A percentile compares a stretch with the other conserved stretches of the same genome.
Evolutionary conservation across 2,113 vertebrate species (phyloP).

Genomic region (Megatriorchis doriae): DNA sequence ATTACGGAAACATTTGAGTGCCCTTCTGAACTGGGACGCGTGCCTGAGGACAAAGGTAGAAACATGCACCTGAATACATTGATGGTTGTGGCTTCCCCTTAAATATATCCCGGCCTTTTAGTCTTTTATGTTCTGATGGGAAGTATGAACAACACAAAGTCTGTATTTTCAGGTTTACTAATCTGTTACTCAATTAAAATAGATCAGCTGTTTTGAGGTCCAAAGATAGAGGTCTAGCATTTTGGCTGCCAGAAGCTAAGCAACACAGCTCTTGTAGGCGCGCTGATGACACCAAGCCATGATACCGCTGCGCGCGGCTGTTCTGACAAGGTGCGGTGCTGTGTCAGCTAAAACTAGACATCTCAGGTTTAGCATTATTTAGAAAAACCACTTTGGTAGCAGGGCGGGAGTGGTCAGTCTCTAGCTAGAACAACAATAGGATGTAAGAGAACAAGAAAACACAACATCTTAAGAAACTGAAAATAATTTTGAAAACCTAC

Average conservation of each 20-base stretch:
- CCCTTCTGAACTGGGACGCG: background rate
- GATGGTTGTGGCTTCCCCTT: background rate
- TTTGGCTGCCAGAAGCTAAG: background rate
- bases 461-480: background rate
- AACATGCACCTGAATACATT: constrained; percentile 5
- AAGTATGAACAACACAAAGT: background rate
- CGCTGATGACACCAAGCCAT: background rate
- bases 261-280: background rate
- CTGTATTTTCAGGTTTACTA: background rate
- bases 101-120: background rate
- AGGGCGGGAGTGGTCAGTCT: background rate
- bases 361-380: background rate
- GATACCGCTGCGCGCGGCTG: background rate
- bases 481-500: background rate
- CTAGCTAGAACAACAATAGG: background rate
- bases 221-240: background rate
- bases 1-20: background rate
- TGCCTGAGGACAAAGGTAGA: constrained; percentile 15
- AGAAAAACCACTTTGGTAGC: background rate
- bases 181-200: background rate
- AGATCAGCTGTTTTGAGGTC: background rate
- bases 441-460: background rate
- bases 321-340: background rate
- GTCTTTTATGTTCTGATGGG: background rate
- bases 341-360: background rate